phyloP scores from a whole-genome alignment of 1,140 invertebrate species.

The Drosophila santomea region DNA sequence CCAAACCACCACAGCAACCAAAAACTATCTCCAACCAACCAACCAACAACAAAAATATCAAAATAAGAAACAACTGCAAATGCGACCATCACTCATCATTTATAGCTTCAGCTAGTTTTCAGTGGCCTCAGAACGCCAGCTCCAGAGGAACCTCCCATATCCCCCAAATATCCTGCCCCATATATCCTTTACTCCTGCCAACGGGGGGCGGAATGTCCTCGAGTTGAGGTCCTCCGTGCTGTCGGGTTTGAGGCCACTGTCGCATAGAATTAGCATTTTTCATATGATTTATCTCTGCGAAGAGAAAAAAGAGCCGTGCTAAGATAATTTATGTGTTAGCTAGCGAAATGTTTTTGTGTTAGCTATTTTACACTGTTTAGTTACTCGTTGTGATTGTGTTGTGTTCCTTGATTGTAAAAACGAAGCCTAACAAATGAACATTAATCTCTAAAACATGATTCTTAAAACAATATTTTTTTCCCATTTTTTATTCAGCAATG shows the following conservation, averaged over 20 bases:
- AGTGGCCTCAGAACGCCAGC: constrained; percentile 46
- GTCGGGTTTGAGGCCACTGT: constrained; percentile 54
- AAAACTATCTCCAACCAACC: constrained; percentile 46
- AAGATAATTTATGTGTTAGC: constrained; percentile 75
- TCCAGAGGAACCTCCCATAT: constrained; percentile 11
- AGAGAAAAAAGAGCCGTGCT: constrained; percentile 48
- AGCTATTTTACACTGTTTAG: constrained; percentile 59
- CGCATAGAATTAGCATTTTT: constrained; percentile 79
- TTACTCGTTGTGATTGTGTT: constrained; percentile 67
- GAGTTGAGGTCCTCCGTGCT: constrained; percentile 25
- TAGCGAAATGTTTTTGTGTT: constrained; percentile 75
- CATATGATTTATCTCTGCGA: constrained; percentile 70
- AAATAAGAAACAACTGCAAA: constrained; percentile 72
- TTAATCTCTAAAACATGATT: neutral
- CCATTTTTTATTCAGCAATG: neutral
- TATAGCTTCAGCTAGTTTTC: constrained; percentile 36
- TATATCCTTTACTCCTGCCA: neutral
- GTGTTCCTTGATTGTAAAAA: constrained; percentile 33
- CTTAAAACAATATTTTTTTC: neutral
- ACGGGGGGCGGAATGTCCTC: neutral
- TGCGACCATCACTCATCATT: constrained; percentile 78
- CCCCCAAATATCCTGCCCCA: constrained; percentile 2
- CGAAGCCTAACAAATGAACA: constrained; percentile 14
- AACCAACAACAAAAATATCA: constrained; percentile 37
- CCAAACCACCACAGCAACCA: constrained; percentile 58